These are phyloP conservation scores for Cairina moschata DNA, from an alignment of 2,113 vertebrate genomes.

Conservation along the genomic window DNA sequence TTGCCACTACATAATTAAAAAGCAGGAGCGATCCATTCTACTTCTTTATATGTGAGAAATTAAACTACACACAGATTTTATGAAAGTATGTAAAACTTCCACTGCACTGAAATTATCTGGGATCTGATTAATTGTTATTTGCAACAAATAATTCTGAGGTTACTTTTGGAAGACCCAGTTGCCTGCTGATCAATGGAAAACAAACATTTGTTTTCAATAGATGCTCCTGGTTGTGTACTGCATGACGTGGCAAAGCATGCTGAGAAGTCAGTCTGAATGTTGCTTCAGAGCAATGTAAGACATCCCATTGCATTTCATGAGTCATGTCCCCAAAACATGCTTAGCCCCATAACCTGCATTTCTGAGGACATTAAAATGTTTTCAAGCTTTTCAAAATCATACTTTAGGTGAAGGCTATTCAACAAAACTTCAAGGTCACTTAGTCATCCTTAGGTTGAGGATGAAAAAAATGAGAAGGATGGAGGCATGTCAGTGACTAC, in stretches of 20 bases:
- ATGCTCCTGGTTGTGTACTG: not conserved
- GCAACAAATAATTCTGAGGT: not conserved
- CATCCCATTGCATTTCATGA: not conserved
- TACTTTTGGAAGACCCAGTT: not conserved
- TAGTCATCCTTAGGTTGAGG: not conserved
- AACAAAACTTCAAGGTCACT: not conserved
- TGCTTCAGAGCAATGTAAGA: not conserved
- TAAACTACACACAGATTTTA: not conserved
- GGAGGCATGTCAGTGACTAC: not conserved
- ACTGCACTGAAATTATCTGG: not conserved
- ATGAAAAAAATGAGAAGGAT: not conserved
- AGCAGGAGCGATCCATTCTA: not conserved
- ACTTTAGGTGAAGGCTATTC: not conserved
- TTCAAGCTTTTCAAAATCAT: not conserved
- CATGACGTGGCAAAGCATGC: accelerated
- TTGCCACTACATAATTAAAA: not conserved
- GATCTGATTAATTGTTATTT: not conserved
- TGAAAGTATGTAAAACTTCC: not conserved
- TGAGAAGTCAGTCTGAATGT: not conserved
- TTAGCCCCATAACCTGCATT: not conserved
- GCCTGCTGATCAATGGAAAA: not conserved
- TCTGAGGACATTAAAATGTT: not conserved
- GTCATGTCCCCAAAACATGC: not conserved
- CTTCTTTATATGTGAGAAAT: not conserved
- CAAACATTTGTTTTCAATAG: not conserved